These are phyloP conservation scores for Apogon talboti DNA, from an alignment of 2,797 vertebrate genomes.

Conservation along the genomic window DNA sequence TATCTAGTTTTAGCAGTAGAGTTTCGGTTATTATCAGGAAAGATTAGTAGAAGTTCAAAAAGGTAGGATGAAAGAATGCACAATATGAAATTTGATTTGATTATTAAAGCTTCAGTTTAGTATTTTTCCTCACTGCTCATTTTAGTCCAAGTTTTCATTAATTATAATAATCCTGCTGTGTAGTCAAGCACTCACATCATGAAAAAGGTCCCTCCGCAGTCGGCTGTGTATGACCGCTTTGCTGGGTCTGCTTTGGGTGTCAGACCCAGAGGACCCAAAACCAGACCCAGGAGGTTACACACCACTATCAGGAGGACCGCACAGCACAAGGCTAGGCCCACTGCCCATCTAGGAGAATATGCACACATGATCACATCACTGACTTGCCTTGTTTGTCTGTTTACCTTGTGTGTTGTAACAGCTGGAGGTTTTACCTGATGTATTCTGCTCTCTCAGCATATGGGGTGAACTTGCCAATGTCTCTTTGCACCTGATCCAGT, in stretches of 20 bases:
- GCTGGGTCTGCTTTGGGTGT: constrained; percentile 72
- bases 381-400: not conserved
- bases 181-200: constrained; percentile 86
- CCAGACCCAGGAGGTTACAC: constrained; percentile 85
- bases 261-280: constrained; percentile 85
- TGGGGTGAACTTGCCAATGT: not conserved
- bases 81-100: too few relatives aligned
- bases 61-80: too few relatives aligned
- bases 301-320: constrained; percentile 86
- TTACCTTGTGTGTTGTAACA: not conserved
- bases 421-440: constrained; percentile 62
- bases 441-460: not conserved
- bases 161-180: not conserved
- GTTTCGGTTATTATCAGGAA: too few relatives aligned
- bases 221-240: constrained; percentile 78
- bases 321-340: constrained; percentile 80
- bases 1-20: too few relatives aligned
- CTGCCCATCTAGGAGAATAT: constrained; percentile 71
- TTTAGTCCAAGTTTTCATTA: too few relatives aligned
- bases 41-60: too few relatives aligned
- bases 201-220: constrained; percentile 87
- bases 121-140: too few relatives aligned
- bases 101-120: too few relatives aligned
- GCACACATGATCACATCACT: not conserved
- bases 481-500: constrained; percentile 10